Percentiles rank a stretch among this genome's conserved stretches.
Conservation (phyloP, 2,113 vertebrate genomes). For the Oostethus manadensis region DNA sequence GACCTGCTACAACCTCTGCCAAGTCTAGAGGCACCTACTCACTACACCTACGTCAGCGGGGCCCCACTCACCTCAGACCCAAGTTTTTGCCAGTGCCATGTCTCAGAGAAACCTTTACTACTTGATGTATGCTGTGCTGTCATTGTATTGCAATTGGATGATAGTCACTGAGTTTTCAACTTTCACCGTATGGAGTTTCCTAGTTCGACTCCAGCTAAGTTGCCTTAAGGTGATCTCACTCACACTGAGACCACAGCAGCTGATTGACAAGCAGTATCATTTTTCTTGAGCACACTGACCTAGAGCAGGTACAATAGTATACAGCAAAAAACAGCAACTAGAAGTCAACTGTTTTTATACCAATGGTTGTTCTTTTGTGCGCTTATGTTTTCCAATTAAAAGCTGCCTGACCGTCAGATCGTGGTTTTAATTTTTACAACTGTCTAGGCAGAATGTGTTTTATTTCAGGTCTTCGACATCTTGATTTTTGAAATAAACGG, state of each 20-base stretch:
- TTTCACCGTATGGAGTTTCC: not conserved
- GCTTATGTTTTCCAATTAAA: constrained; percentile 50
- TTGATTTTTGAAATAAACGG: too few species aligned
- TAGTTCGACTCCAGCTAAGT: constrained; percentile 22
- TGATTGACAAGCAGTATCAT: not conserved
- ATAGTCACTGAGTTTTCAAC: not conserved
- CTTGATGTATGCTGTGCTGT: constrained; percentile 14
- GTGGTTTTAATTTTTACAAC: constrained; percentile 3
- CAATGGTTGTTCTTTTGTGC: constrained; percentile 17
- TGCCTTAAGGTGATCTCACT: constrained; percentile 61
- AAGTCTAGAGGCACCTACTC: constrained; percentile 56
- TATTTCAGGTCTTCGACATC: not conserved
- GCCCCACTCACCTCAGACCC: not conserved
- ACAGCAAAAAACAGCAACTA: not conserved
- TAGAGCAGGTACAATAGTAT: not conserved
- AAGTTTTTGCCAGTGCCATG: constrained; percentile 48
- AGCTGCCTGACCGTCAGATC: not conserved
- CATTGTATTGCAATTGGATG: not conserved
- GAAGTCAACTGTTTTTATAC: constrained; percentile 41
- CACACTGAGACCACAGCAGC: constrained; percentile 14
- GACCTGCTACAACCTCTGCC: constrained; percentile 74
- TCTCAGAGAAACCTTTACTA: constrained; percentile 26
- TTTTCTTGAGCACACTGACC: constrained; percentile 9
- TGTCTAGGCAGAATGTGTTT: not conserved
- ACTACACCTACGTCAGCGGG: too few species aligned